Base-by-base conservation (phyloP, 2,888 invertebrate species). In the Pachydiplax longipennis region DNA sequence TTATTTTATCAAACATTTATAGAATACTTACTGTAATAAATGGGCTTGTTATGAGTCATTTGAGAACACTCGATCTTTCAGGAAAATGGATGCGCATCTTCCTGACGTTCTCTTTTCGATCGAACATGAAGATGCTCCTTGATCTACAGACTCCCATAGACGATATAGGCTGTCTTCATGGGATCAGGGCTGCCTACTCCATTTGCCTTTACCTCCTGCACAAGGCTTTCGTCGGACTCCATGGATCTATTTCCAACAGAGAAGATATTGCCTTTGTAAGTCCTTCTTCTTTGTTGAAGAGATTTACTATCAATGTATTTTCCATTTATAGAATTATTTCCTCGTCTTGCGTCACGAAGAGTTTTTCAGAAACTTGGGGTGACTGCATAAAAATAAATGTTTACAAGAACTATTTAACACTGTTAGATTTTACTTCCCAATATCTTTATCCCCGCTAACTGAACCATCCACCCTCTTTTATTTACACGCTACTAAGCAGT, bases 141-240 rank as follows among this genome's bases (percentile, higher is more conserved):
- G 82, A 90, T 35, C 61, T 65, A 8, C 5, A 35, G 18, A 61
- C 37, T 4, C 81, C 81, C 0, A 40, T 80, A 25, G 65, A 90
- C 58, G 90, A 90, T 65, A 25, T 90, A 10, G 80, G 81, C 13
- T 90, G 90, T 31, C 53, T 90, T 40, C 81, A 90, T n/a, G 90
- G 90, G n/a, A 82, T 90, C 31, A 31, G 90, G 44, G 35, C 31
- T 6, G 48, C 82, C 25, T 53, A 61, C 18, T 90, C 40, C 12
- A 8, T 90, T 40, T 22, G 82, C n/a, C 35, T 90, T 6, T 90
- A 61, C 82, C 6, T 82, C 5, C 22, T 90, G n/a, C 90, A 90
- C 82, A 80, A 25, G 25, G 15, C 61, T 6, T 22, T 90, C 12
- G 35, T 90, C 31, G 53, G 25, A 3, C 48, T 90, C 0, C 80